phyloP scores from a whole-genome alignment of 2,888 invertebrate genomes.

The Petrolisthes cinctipes region DNA sequence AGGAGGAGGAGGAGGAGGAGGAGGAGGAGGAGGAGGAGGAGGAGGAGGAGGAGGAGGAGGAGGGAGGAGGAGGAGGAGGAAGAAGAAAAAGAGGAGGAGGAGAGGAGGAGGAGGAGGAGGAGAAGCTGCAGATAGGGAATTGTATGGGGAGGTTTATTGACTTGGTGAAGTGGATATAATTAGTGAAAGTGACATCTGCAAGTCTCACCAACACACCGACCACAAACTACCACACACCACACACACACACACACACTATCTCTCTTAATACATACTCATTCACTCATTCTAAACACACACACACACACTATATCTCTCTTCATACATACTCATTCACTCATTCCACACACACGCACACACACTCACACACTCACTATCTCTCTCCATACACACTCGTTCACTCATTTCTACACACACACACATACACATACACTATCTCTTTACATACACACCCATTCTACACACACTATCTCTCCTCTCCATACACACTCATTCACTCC shows the following conservation, averaged over 20 bases:
- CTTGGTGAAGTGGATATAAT: neutral
- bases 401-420: neutral
- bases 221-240: neutral
- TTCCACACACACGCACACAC: neutral
- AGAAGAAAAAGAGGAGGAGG: neutral
- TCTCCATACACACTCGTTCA: neutral
- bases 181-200: neutral
- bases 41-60: neutral
- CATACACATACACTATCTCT: neutral
- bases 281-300: neutral
- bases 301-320: neutral
- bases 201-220: neutral
- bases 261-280: too few relatives aligned
- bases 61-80: neutral
- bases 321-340: neutral
- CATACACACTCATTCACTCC: neutral
- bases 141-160: neutral
- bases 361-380: neutral
- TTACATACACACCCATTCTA: neutral
- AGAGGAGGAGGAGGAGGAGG: neutral
- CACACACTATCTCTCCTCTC: neutral
- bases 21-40: neutral
- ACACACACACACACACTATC: constrained; percentile 19
- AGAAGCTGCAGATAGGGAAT: neutral
- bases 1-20: neutral